Base-by-base conservation (phyloP, 2,888 invertebrate genomes). In the Orthosia cruda region DNA sequence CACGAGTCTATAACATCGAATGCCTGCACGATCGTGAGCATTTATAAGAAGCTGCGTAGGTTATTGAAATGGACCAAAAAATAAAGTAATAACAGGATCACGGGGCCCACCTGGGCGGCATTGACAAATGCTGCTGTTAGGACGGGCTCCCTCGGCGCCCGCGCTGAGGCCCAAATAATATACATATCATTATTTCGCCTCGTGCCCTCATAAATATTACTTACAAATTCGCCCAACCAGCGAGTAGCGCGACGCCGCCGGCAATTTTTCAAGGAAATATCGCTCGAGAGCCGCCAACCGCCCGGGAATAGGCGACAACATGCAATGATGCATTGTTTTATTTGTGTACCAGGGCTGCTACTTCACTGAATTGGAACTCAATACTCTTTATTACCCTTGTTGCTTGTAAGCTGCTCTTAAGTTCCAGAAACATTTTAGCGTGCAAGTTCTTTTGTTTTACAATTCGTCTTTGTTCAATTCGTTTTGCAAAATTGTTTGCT, bases 151-250 rank as follows among this genome's bases (percentile, higher is more conserved):
- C 93, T 87, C 89, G 89, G 90, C 91, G 88, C 91, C 85, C 88
- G 89, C 90, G 86, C 88, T 79, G 89, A 89, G 90, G 88, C 93
- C 94, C 94, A 94, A 95, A 95, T 95, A 95, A 94, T 94, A 95
- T 95, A 95, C 95, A 95, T 95, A 95, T 95, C 94, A 95, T 95
- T 95, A 95, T 93, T 94, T 92, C 90, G 91, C 92, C 90, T 90
- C 92, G 89, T 92, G 92, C 92, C 90, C 93, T 90, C 94, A 94
- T 95, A 94, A 95, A 95, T 96, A 95, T 94, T 93, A 92, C 94
- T 92, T 92, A 94, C 92, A 93, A 93, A 93, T 94, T 94, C 91
- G 92, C 93, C 92, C 89, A 91, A 92, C 92, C 89, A 89, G 85
- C 88, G 90, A 89, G 87, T 77, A 83, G 67, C 72, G 77, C 69